Evolutionary conservation across 2,888 invertebrate genomes (phyloP).

Genomic region (Epinotia ramella): DNA sequence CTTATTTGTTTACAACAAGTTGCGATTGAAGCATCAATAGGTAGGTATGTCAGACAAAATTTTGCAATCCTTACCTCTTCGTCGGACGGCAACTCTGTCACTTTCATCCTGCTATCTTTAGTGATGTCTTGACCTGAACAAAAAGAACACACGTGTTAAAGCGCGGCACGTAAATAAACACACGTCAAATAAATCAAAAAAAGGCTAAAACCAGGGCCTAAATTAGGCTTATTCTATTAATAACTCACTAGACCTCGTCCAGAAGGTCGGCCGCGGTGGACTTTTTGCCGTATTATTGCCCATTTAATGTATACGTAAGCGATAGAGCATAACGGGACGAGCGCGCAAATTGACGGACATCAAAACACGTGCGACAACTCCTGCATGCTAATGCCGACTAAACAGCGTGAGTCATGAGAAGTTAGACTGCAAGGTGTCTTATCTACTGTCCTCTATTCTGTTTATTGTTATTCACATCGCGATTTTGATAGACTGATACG

Average conservation of each 20-base stretch:
- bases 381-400: slow-evolving; percentile 75
- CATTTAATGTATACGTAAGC: slow-evolving; percentile 60
- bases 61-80: slow-evolving; percentile 71
- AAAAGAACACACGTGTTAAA: slow-evolving; percentile 56
- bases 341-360: slow-evolving; percentile 55
- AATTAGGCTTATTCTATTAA: slow-evolving; percentile 56
- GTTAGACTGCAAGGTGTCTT: slow-evolving; percentile 73
- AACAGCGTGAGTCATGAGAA: slow-evolving; percentile 65
- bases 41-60: slow-evolving; percentile 3
- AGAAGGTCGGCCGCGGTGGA: slow-evolving; percentile 62
- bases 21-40: slow-evolving; percentile 1
- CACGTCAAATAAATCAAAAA: slow-evolving; percentile 47
- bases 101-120: slow-evolving; percentile 82
- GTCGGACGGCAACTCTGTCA: slow-evolving; percentile 76
- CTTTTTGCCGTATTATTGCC: slow-evolving; percentile 72
- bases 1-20: slow-evolving; percentile 37
- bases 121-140: slow-evolving; percentile 82
- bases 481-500: slow-evolving; percentile 57
- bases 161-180: slow-evolving; percentile 65
- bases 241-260: slow-evolving; percentile 77
- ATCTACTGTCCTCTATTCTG: slow-evolving; percentile 64
- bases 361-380: slow-evolving; percentile 63
- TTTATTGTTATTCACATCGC: slow-evolving; percentile 52
- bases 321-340: slow-evolving; percentile 68
- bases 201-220: slow-evolving; percentile 47